Base-by-base conservation (phyloP, 2,113 vertebrate genomes). In the Cepphus grylle region DNA sequence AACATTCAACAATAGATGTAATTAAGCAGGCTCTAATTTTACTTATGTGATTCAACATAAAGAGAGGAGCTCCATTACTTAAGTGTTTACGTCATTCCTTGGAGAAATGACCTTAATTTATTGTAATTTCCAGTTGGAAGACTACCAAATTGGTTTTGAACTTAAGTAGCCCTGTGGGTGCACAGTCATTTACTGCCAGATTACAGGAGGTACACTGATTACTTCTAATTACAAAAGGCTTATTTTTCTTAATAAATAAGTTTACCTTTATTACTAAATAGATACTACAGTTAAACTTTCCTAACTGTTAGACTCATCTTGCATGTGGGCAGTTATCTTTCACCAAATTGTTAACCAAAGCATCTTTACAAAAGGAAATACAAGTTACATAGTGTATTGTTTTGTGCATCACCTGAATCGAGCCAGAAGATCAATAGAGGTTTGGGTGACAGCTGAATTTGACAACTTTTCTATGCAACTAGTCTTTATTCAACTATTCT, bases 71-170 rank as follows among this genome's bases (percentile, higher is more conserved):
- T 96, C 65, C 95, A 70, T 96, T 96, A 91, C 80, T 93, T 83
- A 87, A 89, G 36, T 90, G 74, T 50, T 96, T 95, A 91, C 67
- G 47, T 81, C 89, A 94, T 74, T 95, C 76, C 91, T 97, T 42
- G 29, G 72, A 95, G 59, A 90, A 96, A 96, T 96, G 29, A 86
- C 53, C 76, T 88, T 62, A 91, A 97, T 84, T 96, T 93, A 89
- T 81, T 91, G 74, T 92, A 94, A 97, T 95, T 94, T 97, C 82
- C 79, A 80, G 63, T 25, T 95, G 87, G 93, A 97, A 94, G 76
- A 81, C 95, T 91, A 89, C 72, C 94, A 94, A 95, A 95, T 88
- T 91, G 42, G 76, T 93, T 93, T 40, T 95, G 74, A 95, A 85
- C 6, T 81, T 91, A 90, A 96, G 80, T 56, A 93, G 86, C 62